Percentiles rank a stretch among this genome's conserved stretches.
These are phyloP conservation scores for Trinectes maculatus DNA, from an alignment of 2,113 vertebrate genomes.

Conservation along the genomic window DNA sequence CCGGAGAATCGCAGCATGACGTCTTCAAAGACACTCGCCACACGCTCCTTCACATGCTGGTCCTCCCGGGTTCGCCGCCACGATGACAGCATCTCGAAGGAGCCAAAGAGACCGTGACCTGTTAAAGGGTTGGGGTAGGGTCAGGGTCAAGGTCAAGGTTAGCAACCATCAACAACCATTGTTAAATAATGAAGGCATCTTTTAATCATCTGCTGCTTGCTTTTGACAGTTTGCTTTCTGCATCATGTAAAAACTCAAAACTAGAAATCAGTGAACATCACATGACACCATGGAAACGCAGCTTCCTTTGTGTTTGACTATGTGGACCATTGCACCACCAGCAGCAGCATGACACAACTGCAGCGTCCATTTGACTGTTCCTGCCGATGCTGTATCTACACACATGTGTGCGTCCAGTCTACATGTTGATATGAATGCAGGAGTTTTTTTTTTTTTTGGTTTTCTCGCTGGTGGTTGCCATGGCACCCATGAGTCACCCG, in stretches of 20 bases:
- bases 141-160: no score
- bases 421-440: constrained; percentile 23
- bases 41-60: constrained; percentile 98
- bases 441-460: constrained; percentile 61
- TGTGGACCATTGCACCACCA: background rate
- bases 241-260: no score
- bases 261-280: no score
- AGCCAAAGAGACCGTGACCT: constrained; percentile 98
- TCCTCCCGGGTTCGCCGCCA: constrained; percentile 98
- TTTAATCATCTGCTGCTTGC: no score
- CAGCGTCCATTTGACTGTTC: background rate
- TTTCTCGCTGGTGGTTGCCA: constrained; percentile 66
- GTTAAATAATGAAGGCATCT: no score
- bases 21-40: constrained; percentile 95
- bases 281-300: no score
- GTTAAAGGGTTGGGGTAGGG: no score
- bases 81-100: constrained; percentile 98
- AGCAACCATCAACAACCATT: no score
- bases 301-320: no score
- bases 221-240: no score
- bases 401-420: constrained; percentile 1
- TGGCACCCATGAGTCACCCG: constrained; percentile 68
- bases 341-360: background rate
- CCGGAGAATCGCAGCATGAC: constrained; percentile 97
- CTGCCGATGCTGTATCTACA: background rate